These are phyloP conservation scores for Oxyruncus cristatus DNA, from an alignment of 2,113 vertebrate species.

Conservation along the genomic window DNA sequence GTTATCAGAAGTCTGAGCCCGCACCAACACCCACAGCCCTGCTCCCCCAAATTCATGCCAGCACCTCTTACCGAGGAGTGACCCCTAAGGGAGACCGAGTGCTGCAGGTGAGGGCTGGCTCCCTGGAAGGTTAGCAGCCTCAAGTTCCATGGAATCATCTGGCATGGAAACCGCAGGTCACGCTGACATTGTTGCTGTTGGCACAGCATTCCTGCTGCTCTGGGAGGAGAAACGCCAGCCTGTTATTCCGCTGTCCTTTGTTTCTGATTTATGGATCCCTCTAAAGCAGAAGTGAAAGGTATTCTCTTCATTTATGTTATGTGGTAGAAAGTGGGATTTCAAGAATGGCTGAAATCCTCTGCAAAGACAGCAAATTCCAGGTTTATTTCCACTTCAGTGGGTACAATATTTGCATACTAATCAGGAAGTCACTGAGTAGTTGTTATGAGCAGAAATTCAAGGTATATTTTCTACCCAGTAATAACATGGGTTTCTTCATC, in stretches of 20 bases:
- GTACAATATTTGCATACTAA: not conserved
- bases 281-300: not conserved
- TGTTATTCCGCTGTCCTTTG: slow-evolving; percentile 17
- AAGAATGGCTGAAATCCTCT: not conserved
- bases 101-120: not conserved
- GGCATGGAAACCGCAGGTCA: not conserved
- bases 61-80: not conserved
- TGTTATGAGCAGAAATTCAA: not conserved
- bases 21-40: not conserved
- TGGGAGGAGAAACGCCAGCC: not conserved
- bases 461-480: not conserved
- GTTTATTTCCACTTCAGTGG: not conserved
- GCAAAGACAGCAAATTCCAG: slow-evolving; percentile 8
- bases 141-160: not conserved
- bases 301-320: not conserved
- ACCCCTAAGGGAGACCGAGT: not conserved
- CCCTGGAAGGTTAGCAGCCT: not conserved
- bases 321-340: not conserved
- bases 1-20: not conserved
- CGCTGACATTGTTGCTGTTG: not conserved
- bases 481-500: not conserved
- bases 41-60: not conserved
- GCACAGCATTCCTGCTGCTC: not conserved
- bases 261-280: slow-evolving; percentile 6
- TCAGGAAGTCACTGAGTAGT: not conserved